Conservation (phyloP, 2,797 vertebrate species). For the Sebastiscus albofasciatus region DNA sequence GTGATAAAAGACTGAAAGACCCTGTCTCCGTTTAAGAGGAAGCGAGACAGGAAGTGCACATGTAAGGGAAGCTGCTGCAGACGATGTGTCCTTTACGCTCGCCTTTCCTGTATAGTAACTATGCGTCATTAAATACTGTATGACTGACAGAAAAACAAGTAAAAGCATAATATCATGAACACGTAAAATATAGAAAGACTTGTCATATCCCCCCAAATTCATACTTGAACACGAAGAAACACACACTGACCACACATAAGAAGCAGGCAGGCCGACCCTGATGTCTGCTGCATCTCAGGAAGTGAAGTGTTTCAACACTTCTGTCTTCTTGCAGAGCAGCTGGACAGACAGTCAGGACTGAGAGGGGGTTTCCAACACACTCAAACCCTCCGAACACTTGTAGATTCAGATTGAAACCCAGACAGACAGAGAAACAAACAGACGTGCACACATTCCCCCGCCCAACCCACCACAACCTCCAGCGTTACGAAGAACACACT, state of each 20-base stretch:
- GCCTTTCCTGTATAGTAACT: slow-evolving; percentile 18
- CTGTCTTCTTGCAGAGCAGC: slow-evolving; percentile 60
- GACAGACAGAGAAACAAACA: slow-evolving; percentile 55
- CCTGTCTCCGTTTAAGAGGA: slow-evolving; percentile 49
- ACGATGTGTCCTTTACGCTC: slow-evolving; percentile 5
- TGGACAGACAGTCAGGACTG: slow-evolving; percentile 53
- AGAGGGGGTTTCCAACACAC: slow-evolving; percentile 66
- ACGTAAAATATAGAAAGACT: not conserved
- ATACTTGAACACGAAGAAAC: not conserved
- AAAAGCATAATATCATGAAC: not conserved
- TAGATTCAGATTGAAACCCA: slow-evolving; percentile 52
- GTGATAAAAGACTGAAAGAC: slow-evolving; percentile 7
- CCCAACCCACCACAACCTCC: slow-evolving; percentile 40
- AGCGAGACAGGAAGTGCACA: slow-evolving; percentile 48
- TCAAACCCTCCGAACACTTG: slow-evolving; percentile 43
- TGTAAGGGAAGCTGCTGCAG: slow-evolving; percentile 43
- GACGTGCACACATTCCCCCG: slow-evolving; percentile 25
- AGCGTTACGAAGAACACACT: slow-evolving; percentile 43
- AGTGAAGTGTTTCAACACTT: slow-evolving; percentile 71
- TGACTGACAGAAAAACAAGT: not conserved
- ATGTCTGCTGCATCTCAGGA: slow-evolving; percentile 58
- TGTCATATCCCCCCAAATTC: not conserved
- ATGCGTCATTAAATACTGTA: slow-evolving; percentile 10
- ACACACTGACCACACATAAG: slow-evolving; percentile 2
- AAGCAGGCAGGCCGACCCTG: not conserved